Percentiles rank a stretch among this genome's conserved stretches.
Evolutionary conservation across 2,113 vertebrate genomes (phyloP).

Genomic region (Zeus faber): DNA sequence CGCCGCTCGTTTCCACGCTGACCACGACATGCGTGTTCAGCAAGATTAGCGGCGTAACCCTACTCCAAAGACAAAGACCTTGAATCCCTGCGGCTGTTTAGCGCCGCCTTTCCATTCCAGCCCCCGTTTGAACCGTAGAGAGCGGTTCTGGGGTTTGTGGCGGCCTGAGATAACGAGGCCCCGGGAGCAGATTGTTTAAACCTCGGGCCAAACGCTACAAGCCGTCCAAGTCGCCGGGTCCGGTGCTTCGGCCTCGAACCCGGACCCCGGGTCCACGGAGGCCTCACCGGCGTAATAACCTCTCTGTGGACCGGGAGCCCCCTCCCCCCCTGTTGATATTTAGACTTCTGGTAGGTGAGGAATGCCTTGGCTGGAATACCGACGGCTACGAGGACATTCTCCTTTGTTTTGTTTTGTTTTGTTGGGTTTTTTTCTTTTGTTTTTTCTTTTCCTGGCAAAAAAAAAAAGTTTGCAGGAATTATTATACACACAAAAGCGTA

Average conservation of each 20-base stretch:
- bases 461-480: conserved; percentile 43
- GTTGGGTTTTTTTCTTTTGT: no score
- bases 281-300: no score
- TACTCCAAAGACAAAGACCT: conserved; percentile 48
- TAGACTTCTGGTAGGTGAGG: conserved; percentile 42
- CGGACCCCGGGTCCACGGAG: no score
- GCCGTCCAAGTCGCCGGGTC: conserved; percentile 41
- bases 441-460: conserved; percentile 46
- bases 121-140: conserved; percentile 43
- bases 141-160: conserved; percentile 53
- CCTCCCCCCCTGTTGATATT: conserved; percentile 11
- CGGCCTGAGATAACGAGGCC: conserved; percentile 53
- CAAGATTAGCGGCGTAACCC: conserved; percentile 43
- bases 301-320: conserved; percentile 32
- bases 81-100: conserved; percentile 47
- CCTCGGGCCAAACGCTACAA: conserved; percentile 54
- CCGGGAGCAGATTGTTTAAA: conserved; percentile 44
- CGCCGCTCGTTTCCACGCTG: conserved; percentile 38
- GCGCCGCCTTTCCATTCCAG: conserved; percentile 26
- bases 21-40: conserved; percentile 46
- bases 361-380: conserved; percentile 39
- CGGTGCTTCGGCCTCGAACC: conserved; percentile 34
- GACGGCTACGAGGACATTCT: conserved; percentile 40
- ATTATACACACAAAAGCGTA: conserved; percentile 43
- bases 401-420: no score